phyloP scores from a whole-genome alignment of 92 coral and sea anemone genomes.

The Bergia puertoricense region DNA sequence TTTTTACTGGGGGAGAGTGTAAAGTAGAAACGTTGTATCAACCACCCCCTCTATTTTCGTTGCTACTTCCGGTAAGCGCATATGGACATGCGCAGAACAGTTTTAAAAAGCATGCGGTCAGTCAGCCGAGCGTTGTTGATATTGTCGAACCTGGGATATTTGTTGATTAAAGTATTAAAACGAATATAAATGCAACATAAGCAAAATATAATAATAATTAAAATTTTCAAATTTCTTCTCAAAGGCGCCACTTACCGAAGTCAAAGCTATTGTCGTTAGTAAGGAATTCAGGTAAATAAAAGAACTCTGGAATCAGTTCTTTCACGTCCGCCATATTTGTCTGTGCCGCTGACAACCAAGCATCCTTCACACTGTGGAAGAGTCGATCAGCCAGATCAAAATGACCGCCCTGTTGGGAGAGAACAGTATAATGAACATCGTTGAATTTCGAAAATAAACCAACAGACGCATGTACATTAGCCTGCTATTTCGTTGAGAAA shows the following conservation, averaged over 20 bases:
- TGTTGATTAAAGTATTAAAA: too few species aligned
- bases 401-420: slow-evolving; percentile 71
- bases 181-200: too few species aligned
- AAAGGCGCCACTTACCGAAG: slow-evolving; percentile 56
- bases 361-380: slow-evolving; percentile 83
- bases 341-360: slow-evolving; percentile 87
- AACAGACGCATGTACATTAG: too few species aligned
- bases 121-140: too few species aligned
- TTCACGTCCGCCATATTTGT: slow-evolving; percentile 94
- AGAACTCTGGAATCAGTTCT: slow-evolving; percentile 97
- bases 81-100: too few species aligned
- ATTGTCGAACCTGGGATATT: too few species aligned
- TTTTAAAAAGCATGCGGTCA: too few species aligned
- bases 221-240: not conserved
- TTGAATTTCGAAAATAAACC: too few species aligned
- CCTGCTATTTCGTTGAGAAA: too few species aligned
- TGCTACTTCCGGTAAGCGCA: too few species aligned
- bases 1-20: slow-evolving; percentile 19
- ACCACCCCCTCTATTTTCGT: not conserved
- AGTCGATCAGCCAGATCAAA: slow-evolving; percentile 91
- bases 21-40: not conserved
- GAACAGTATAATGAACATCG: not conserved
- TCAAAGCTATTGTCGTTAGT: slow-evolving; percentile 86
- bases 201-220: too few species aligned
- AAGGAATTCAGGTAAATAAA: slow-evolving; percentile 96